Conservation (phyloP, 1,140 invertebrate genomes). For the Bacillus rossius region DNA sequence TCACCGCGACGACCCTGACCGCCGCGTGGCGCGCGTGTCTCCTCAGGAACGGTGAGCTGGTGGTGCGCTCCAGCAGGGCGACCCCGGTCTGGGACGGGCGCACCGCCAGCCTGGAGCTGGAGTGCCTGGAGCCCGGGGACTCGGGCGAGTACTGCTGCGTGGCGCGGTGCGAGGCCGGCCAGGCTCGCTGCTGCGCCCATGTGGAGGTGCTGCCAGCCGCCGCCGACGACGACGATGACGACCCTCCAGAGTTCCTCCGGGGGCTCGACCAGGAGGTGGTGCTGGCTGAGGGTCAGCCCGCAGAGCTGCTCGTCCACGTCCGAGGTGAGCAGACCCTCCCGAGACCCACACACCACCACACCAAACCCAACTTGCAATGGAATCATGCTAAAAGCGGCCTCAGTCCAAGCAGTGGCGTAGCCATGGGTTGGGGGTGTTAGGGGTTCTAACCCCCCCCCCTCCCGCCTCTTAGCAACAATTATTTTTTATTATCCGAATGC, state of each 20-base stretch:
- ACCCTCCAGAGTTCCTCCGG: slow-evolving; percentile 37
- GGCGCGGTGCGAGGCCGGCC: slow-evolving; percentile 60
- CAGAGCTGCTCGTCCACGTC: slow-evolving; percentile 49
- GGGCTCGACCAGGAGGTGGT: slow-evolving; percentile 39
- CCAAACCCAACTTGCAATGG: neutral
- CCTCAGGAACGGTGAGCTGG: slow-evolving; percentile 49
- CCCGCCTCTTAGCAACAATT: too few relatives aligned
- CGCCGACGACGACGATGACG: slow-evolving; percentile 16
- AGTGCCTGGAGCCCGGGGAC: slow-evolving; percentile 45
- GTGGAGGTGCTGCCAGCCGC: slow-evolving; percentile 38
- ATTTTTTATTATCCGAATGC: too few relatives aligned
- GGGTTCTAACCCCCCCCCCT: too few relatives aligned
- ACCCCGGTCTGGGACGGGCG: slow-evolving; percentile 38
- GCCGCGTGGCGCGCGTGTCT: too few relatives aligned
- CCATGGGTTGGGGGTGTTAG: too few relatives aligned
- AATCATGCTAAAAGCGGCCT: too few relatives aligned
- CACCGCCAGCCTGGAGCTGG: slow-evolving; percentile 46
- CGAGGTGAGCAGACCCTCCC: slow-evolving; percentile 32
- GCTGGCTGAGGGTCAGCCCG: slow-evolving; percentile 54
- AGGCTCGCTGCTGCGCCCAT: slow-evolving; percentile 48
- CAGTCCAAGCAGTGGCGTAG: too few relatives aligned
- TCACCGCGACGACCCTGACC: too few relatives aligned
- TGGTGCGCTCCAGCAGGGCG: slow-evolving; percentile 39
- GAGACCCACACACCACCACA: neutral
- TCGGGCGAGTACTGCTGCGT: slow-evolving; percentile 65